Conservation (phyloP, 2,888 invertebrate genomes). For the Andrena fulva region DNA sequence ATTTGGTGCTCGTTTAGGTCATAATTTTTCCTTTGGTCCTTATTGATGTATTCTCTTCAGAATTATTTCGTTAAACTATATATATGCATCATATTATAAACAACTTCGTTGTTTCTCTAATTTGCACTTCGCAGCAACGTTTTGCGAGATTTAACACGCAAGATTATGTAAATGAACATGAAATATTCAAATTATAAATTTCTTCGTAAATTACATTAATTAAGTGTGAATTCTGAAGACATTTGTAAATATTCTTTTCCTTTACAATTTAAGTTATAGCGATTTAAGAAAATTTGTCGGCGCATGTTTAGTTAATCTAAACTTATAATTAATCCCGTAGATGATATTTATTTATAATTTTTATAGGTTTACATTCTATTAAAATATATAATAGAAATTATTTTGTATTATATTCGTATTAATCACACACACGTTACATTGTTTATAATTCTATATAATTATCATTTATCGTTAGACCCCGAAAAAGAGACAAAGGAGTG, state of each 20-base stretch:
- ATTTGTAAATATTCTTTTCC: not conserved
- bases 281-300: not conserved
- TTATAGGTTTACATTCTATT: not conserved
- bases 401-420: not conserved
- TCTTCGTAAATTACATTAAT: not conserved
- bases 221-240: not conserved
- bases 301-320: not conserved
- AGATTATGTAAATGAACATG: not conserved
- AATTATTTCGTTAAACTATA: not conserved
- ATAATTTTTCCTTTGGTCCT: not conserved
- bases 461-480: conserved; percentile 88
- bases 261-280: not conserved
- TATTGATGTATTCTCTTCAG: not conserved
- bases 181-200: not conserved
- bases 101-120: not conserved
- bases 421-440: not conserved
- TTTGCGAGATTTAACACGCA: not conserved
- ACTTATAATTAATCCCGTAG: not conserved
- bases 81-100: not conserved
- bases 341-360: not conserved
- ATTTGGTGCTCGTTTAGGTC: not conserved
- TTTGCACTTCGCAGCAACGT: not conserved
- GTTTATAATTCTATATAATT: not conserved
- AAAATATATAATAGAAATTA: not conserved
- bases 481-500: conserved; percentile 92